A percentile compares a stretch with the other conserved stretches of the same genome.
Conservation (phyloP, 2,797 vertebrate genomes). For the Gymnopithys bicolor region DNA sequence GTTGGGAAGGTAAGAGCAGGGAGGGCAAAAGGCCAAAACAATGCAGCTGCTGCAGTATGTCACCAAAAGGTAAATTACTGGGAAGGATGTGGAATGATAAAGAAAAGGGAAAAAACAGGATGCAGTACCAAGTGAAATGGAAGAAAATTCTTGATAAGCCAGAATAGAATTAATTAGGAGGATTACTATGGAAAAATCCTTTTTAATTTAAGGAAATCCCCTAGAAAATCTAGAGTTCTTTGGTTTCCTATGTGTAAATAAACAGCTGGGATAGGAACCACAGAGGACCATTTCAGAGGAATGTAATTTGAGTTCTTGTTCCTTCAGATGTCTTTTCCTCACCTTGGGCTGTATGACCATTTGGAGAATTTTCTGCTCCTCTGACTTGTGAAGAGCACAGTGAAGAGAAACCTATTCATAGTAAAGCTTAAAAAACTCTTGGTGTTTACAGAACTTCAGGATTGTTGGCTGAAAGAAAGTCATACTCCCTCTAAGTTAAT, state of each 20-base stretch:
- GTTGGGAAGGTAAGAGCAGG: background rate
- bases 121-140: background rate
- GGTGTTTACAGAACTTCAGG: background rate
- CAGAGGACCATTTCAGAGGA: background rate
- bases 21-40: background rate
- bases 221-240: background rate
- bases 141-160: background rate
- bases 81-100: background rate
- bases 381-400: background rate
- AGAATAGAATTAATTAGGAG: background rate
- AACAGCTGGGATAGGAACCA: background rate
- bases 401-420: background rate
- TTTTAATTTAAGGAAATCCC: background rate
- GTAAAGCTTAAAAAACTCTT: background rate
- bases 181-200: background rate
- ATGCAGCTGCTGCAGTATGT: background rate
- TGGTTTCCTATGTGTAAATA: background rate
- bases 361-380: slow-evolving; percentile 4
- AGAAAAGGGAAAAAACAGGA: background rate
- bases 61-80: background rate
- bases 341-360: background rate
- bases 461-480: background rate
- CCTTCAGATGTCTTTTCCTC: background rate
- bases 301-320: background rate
- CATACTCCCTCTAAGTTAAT: background rate